A percentile compares a stretch with the other conserved stretches of the same genome.
Conservation (phyloP, 2,888 invertebrate species). For the Diadegma fenestrale region DNA sequence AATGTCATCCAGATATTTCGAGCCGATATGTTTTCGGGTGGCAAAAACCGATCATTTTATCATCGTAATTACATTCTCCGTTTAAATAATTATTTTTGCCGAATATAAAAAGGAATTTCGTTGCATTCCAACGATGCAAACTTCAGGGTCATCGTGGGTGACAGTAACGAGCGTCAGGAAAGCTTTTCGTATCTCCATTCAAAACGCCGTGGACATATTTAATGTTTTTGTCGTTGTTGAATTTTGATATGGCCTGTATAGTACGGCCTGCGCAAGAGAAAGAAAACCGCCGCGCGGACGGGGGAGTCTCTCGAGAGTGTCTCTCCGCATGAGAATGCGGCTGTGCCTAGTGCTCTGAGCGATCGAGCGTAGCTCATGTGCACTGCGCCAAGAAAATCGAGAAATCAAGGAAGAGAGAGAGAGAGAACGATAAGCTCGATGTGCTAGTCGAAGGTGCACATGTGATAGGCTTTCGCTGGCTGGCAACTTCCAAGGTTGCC, state of each 20-base stretch:
- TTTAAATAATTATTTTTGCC: too few species aligned
- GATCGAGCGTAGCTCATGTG: constrained; percentile 50
- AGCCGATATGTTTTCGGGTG: too few species aligned
- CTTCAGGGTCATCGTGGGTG: too few species aligned
- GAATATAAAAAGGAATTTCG: too few species aligned
- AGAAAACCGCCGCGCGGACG: constrained; percentile 7
- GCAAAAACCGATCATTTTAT: too few species aligned
- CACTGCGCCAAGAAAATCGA: constrained; percentile 21
- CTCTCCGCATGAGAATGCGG: constrained; percentile 70
- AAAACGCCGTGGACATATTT: too few species aligned
- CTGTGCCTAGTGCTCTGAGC: constrained; percentile 62
- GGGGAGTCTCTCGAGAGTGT: constrained; percentile 57
- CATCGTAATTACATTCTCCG: too few species aligned
- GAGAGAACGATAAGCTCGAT: constrained; percentile 21
- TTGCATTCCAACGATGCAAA: too few species aligned
- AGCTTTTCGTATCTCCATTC: too few species aligned
- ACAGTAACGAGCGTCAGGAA: too few species aligned
- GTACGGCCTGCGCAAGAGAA: constrained; percentile 37
- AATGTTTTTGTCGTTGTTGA: too few species aligned
- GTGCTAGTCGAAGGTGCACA: constrained; percentile 61
- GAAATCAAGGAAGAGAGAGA: background rate
- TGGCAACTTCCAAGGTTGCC: constrained; percentile 67
- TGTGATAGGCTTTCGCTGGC: constrained; percentile 57
- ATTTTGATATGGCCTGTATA: constrained; percentile 3
- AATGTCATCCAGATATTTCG: too few species aligned